A percentile compares a stretch with the other conserved stretches of the same genome.
phyloP scores from a whole-genome alignment of 2,797 vertebrate species.

The Orientallactaga sibirica region DNA sequence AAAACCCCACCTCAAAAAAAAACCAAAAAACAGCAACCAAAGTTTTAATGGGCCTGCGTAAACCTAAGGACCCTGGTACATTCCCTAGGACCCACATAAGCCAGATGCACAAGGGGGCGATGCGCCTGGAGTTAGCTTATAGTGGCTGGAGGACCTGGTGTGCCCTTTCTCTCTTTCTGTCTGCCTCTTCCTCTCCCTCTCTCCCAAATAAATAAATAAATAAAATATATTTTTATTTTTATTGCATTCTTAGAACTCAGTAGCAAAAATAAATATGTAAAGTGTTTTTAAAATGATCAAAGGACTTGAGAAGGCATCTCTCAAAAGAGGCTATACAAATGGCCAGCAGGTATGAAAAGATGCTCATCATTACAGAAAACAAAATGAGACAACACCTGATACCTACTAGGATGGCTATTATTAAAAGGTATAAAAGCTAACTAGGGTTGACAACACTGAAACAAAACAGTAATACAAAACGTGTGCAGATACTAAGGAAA shows the following conservation, averaged over 20 bases:
- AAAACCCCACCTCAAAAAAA: too few species aligned
- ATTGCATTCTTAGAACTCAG: background rate
- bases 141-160: too few species aligned
- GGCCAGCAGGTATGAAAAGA: background rate
- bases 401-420: background rate
- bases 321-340: background rate
- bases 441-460: background rate
- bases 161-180: too few species aligned
- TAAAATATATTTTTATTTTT: too few species aligned
- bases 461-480: background rate
- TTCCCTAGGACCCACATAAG: too few species aligned
- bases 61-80: too few species aligned
- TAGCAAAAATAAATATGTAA: background rate
- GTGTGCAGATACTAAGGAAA: background rate
- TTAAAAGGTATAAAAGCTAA: background rate
- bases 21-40: too few species aligned
- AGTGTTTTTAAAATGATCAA: background rate
- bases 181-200: too few species aligned
- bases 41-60: too few species aligned
- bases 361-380: background rate
- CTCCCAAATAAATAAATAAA: too few species aligned
- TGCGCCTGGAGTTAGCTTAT: too few species aligned
- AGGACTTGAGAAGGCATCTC: background rate
- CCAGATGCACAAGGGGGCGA: too few species aligned
- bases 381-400: background rate